Evolutionary conservation across 2,113 vertebrate genomes (phyloP).

Genomic region (Seriola quinqueradiata): DNA sequence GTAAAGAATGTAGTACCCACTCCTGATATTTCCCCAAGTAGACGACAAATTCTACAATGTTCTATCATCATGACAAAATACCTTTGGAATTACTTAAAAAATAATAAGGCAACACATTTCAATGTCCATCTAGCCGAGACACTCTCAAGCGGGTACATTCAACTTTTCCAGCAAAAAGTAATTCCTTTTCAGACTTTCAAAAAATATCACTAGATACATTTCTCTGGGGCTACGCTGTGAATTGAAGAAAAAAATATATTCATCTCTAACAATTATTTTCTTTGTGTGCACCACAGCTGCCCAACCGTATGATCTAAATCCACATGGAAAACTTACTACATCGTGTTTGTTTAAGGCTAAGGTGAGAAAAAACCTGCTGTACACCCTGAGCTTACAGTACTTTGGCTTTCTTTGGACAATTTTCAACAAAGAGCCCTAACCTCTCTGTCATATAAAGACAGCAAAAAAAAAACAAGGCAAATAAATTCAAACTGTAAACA

Average conservation of each 20-base stretch:
- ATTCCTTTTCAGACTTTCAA: constrained; percentile 6
- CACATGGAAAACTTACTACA: constrained; percentile 1
- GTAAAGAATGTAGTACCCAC: background rate
- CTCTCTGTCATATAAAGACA: background rate
- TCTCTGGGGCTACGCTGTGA: background rate
- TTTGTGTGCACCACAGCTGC: constrained; percentile 19
- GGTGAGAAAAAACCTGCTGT: background rate
- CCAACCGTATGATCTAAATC: background rate
- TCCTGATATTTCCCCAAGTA: background rate
- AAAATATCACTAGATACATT: constrained; percentile 13
- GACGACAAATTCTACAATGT: background rate
- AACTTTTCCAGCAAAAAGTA: constrained; percentile 9
- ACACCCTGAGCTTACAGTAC: constrained; percentile 52
- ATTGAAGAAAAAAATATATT: constrained; percentile 13
- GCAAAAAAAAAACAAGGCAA: background rate
- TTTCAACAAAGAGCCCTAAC: background rate
- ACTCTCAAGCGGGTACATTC: background rate
- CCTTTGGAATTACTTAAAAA: constrained; percentile 3
- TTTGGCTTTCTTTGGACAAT: constrained; percentile 26
- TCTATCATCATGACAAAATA: constrained; percentile 1
- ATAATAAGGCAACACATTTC: background rate
- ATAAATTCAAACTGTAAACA: constrained; percentile 29
- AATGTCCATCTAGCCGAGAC: background rate
- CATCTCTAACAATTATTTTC: constrained; percentile 28
- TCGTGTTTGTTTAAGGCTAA: constrained; percentile 9